phyloP scores from a whole-genome alignment of 92 coral and sea anemone genomes.

The Zoanthus sociatus region DNA sequence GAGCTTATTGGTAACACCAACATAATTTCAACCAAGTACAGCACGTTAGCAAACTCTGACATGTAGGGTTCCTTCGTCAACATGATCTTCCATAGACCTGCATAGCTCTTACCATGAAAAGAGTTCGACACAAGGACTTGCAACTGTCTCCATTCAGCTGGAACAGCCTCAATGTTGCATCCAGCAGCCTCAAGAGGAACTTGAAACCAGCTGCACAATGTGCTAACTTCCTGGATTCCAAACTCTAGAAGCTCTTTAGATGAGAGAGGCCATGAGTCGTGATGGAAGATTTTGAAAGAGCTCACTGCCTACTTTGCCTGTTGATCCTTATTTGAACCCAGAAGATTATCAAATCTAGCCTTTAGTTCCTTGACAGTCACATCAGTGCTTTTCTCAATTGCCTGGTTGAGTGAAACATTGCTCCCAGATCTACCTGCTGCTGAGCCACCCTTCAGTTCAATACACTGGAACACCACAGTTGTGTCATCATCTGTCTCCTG shows the following conservation, averaged over 20 bases:
- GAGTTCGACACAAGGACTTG: not conserved
- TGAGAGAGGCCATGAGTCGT: slow-evolving; percentile 17
- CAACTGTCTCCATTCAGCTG: slow-evolving; percentile 27
- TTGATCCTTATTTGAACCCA: not conserved
- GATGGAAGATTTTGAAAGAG: slow-evolving; percentile 9
- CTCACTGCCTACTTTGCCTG: slow-evolving; percentile 3
- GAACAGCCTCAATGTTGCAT: slow-evolving; percentile 15
- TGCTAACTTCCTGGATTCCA: not conserved
- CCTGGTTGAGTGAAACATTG: too few species aligned
- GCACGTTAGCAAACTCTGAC: slow-evolving; percentile 6
- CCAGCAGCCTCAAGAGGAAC: slow-evolving; percentile 22
- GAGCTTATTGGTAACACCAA: slow-evolving; percentile 6
- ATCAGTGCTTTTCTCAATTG: not conserved
- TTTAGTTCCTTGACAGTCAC: slow-evolving; percentile 17
- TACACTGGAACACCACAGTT: not conserved
- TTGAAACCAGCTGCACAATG: not conserved
- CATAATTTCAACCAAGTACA: slow-evolving; percentile 3
- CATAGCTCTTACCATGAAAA: not conserved
- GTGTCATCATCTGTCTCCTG: not conserved
- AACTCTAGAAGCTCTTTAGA: not conserved
- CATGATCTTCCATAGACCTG: not conserved
- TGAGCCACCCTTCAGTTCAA: slow-evolving; percentile 16
- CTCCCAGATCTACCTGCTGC: not conserved
- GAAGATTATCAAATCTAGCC: slow-evolving; percentile 19
- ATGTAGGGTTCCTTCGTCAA: slow-evolving; percentile 24